Evolutionary conservation across 1,140 invertebrate genomes (phyloP), one percentile per base, ranked within the genome.

Genomic region (Archivesica marissinica): DNA sequence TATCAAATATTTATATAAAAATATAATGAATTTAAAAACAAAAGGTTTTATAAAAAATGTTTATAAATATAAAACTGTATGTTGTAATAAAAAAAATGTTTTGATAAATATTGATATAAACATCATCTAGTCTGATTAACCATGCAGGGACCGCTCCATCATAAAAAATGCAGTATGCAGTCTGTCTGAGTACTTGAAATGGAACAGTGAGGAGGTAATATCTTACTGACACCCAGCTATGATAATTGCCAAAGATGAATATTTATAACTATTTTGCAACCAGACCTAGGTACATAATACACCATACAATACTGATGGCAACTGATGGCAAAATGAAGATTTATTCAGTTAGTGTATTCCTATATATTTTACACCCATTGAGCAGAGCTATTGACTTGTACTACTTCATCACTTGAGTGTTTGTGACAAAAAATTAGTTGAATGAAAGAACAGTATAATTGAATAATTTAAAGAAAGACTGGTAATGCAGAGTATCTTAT

Each of bases 321-420:
- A 64, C 20, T 64, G 59, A 64, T 64, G 38, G 25, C 20, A 1
- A 64, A 64, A 64, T 64, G 59, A 64, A 64, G 59, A 64, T 64
- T 64, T 64, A 64, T 64, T 33, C 59, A 64, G n/a, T 35, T 33
- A 33, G 23, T 35, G 11, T 64, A 7, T 15, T 28, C 15, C 38
- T 64, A 64, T 64, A 64, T 64, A 64, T 15, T 35, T 33, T 64
- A 28, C 30, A 64, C 59, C 59, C 9, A 64, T n/a, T n/a, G 59
- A 64, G 59, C 11, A 64, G 28, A 33, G 59, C 11, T 33, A 64
- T 35, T 17, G 30, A 64, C 59, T n/a, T n/a, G n/a, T n/a, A 17
- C 2, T 35, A 25, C 59, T 33, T 64, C 9, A 64, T 64, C 30
- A 35, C n/a, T 64, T 0, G n/a, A n/a, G n/a, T n/a, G n/a, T n/a